Evolutionary conservation across 2,888 invertebrate genomes (phyloP), one percentile per base, ranked within the genome.

Genomic region (Chrysomela aeneicollis): DNA sequence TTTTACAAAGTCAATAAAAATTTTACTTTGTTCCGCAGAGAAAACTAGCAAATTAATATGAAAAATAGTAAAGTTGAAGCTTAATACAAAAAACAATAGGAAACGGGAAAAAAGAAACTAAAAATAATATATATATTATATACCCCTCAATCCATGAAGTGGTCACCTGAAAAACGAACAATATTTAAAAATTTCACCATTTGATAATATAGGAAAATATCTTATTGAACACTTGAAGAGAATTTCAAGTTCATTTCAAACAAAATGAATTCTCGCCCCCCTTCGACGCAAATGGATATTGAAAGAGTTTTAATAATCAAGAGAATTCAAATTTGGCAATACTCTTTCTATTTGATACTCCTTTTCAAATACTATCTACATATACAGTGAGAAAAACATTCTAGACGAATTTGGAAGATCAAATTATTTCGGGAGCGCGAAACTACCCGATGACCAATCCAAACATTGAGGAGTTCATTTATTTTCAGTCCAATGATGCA

Each of bases 401-500:
- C n/a, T n/a, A n/a, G n/a, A n/a, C n/a, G n/a, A n/a, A n/a, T n/a
- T n/a, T n/a, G n/a, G n/a, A n/a, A n/a, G n/a, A n/a, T n/a, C n/a
- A n/a, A n/a, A n/a, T 26, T 26, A 5, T 26, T 26, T 26, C 26
- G 12, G 35, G 12, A 10, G 12, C 2, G 12, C 8, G 12, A 35
- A n/a, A n/a, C n/a, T n/a, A 12, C 35, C 2, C 2, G 12, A 10
- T 6, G 12, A 35, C 35, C 35, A 35, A 6, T 35, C 12, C 35
- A 35, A 35, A 35, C 2, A 35, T 35, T 35, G 35, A 35, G 35
- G 12, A 35, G 12, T 2, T 10, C 2, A 35, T 10, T 35, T 35
- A 2, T 9, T 10, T 63, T 68, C 67, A 67, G 69, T 71, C 67
- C 71, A 54, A 22, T 64, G 68, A 70, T 71, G 69, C 71, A 71